Evolutionary conservation across 2,797 vertebrate species (phyloP).

Genomic region (Hyperoplus immaculatus): DNA sequence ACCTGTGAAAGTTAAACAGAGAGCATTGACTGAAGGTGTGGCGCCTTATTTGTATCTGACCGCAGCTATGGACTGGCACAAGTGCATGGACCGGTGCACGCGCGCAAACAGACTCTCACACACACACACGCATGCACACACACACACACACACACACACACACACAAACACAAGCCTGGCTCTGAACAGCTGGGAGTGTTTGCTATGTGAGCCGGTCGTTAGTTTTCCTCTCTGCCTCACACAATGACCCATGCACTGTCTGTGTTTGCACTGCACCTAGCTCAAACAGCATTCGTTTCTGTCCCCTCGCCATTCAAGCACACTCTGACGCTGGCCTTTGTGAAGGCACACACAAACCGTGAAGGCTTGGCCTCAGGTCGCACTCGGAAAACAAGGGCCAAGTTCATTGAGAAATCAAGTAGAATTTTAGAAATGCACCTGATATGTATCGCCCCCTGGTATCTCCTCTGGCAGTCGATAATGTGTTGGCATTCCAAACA

Average conservation of each 20-base stretch:
- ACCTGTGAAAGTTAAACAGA: constrained; percentile 80
- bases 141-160: constrained; percentile 23
- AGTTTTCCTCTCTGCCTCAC: constrained; percentile 67
- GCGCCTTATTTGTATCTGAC: constrained; percentile 77
- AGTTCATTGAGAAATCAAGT: constrained; percentile 81
- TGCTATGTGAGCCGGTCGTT: constrained; percentile 72
- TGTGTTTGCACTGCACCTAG: constrained; percentile 83
- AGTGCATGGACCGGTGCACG: constrained; percentile 12
- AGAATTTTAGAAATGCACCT: constrained; percentile 70
- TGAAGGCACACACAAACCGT: constrained; percentile 55
- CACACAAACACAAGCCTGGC: constrained; percentile 27
- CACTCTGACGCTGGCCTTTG: constrained; percentile 72
- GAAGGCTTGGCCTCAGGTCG: constrained; percentile 71
- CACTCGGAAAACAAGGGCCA: constrained; percentile 68
- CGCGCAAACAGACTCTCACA: not conserved
- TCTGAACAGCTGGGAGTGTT: constrained; percentile 84
- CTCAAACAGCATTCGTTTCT: constrained; percentile 81
- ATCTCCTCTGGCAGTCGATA: constrained; percentile 44
- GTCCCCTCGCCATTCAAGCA: constrained; percentile 67
- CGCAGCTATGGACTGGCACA: constrained; percentile 68
- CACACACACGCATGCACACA: constrained; percentile 21
- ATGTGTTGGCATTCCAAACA: constrained; percentile 55
- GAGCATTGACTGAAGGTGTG: constrained; percentile 85
- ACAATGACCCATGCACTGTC: constrained; percentile 81
- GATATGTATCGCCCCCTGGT: constrained; percentile 39